Evolutionary conservation across 2,888 invertebrate species (phyloP).

Genomic region (Agonopterix subpropinquella): DNA sequence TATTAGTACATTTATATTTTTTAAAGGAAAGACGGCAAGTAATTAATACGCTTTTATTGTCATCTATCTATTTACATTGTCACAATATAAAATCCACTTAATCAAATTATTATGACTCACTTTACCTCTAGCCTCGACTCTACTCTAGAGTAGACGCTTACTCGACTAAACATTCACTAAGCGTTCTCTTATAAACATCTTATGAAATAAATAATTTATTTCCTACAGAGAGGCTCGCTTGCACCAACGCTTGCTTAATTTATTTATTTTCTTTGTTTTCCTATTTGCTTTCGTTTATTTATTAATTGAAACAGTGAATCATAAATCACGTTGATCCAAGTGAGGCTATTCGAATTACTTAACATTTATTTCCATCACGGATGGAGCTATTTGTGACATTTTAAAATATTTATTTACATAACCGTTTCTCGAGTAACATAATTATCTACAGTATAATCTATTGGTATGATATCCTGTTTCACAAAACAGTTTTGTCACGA

Average conservation of each 20-base stretch:
- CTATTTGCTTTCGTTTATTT: too few species aligned
- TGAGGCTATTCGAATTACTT: slow-evolving; percentile 3
- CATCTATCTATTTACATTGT: slow-evolving; percentile 44
- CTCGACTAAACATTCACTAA: slow-evolving; percentile 21
- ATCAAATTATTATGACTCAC: slow-evolving; percentile 46
- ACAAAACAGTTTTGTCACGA: neutral
- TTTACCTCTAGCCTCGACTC: slow-evolving; percentile 25
- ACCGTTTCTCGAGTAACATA: slow-evolving; percentile 23
- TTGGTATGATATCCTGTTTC: slow-evolving; percentile 28
- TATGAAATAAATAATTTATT: slow-evolving; percentile 53
- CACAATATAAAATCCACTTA: slow-evolving; percentile 40
- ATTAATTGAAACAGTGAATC: neutral
- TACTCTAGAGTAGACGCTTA: slow-evolving; percentile 11
- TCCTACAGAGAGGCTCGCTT: slow-evolving; percentile 20
- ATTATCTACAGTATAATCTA: slow-evolving; percentile 46
- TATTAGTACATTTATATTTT: neutral
- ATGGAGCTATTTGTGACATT: slow-evolving; percentile 39
- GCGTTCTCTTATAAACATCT: slow-evolving; percentile 22
- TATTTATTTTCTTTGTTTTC: too few species aligned
- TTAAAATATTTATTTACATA: slow-evolving; percentile 23
- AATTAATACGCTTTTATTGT: slow-evolving; percentile 4
- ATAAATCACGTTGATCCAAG: neutral
- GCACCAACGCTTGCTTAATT: slow-evolving; percentile 1
- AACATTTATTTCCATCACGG: slow-evolving; percentile 33
- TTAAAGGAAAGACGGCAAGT: neutral